A percentile compares a stretch with the other conserved stretches of the same genome.
These are phyloP conservation scores for Sclerurus mexicanus DNA, from an alignment of 2,113 vertebrate species.

Conservation along the genomic window DNA sequence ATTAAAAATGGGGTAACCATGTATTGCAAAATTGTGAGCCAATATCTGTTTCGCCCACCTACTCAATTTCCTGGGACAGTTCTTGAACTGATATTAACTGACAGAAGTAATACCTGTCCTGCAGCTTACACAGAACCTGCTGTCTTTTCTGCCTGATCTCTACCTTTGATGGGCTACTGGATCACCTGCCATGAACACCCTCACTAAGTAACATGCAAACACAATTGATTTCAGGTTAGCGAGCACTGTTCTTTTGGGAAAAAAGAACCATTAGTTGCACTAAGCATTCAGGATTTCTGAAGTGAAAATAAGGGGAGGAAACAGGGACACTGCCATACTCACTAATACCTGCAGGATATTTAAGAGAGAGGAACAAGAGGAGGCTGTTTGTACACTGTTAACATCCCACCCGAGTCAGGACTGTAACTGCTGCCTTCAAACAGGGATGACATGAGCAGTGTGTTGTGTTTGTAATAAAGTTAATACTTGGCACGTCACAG, in stretches of 20 bases:
- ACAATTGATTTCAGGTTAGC: background rate
- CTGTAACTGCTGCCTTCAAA: background rate
- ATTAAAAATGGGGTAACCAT: background rate
- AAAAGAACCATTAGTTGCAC: background rate
- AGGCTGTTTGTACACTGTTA: background rate
- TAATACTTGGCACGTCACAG: background rate
- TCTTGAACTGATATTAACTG: background rate
- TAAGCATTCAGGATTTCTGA: background rate
- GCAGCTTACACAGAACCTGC: background rate
- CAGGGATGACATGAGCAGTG: background rate
- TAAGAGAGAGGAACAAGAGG: background rate
- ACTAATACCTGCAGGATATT: background rate
- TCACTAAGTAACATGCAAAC: background rate
- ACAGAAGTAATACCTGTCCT: background rate
- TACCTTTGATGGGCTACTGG: background rate
- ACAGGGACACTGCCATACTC: background rate
- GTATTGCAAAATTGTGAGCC: background rate
- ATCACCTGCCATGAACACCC: background rate
- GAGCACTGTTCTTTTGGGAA: background rate
- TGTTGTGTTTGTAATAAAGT: background rate
- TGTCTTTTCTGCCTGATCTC: background rate
- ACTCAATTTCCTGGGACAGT: background rate
- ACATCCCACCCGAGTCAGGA: background rate
- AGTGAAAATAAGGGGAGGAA: background rate
- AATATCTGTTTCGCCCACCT: background rate